Percentiles rank a stretch among this genome's conserved stretches.
Conservation (phyloP, 1,140 invertebrate species). For the Bathynomus jamesi region DNA sequence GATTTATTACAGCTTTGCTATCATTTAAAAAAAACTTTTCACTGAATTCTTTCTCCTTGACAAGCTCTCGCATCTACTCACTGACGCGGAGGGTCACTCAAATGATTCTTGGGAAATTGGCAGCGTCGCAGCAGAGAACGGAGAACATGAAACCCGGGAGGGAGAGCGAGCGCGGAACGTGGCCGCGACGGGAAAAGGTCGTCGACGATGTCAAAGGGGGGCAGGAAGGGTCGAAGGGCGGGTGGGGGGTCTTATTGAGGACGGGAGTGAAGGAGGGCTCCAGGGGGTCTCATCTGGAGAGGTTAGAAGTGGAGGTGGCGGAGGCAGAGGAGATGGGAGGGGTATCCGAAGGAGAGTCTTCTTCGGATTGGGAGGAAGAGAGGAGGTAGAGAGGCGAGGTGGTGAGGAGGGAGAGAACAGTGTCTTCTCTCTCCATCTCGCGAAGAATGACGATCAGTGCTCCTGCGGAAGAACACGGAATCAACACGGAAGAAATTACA, state of each 20-base stretch:
- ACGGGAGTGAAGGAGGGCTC: not conserved
- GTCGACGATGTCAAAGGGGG: not conserved
- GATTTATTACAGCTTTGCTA: too few relatives aligned
- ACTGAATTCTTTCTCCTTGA: too few relatives aligned
- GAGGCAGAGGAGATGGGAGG: not conserved
- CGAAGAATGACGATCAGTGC: slow-evolving; percentile 8
- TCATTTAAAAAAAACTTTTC: too few relatives aligned
- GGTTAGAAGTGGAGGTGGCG: not conserved
- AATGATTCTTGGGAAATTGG: not conserved
- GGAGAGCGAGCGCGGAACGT: not conserved
- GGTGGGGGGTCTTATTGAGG: not conserved
- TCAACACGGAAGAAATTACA: not conserved
- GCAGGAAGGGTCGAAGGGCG: not conserved
- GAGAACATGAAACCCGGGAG: not conserved
- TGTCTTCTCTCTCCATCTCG: slow-evolving; percentile 15
- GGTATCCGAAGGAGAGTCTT: not conserved
- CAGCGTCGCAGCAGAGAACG: not conserved
- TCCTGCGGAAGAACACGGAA: not conserved
- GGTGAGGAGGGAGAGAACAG: not conserved
- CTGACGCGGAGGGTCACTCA: too few relatives aligned
- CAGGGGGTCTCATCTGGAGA: not conserved
- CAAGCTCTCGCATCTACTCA: too few relatives aligned
- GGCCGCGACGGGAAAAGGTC: not conserved
- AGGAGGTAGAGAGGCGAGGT: slow-evolving; percentile 12
- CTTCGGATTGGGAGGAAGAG: not conserved